Percentiles rank a stretch among this genome's conserved stretches.
Conservation (phyloP, 1,140 invertebrate genomes). For the Drosophila lini region DNA sequence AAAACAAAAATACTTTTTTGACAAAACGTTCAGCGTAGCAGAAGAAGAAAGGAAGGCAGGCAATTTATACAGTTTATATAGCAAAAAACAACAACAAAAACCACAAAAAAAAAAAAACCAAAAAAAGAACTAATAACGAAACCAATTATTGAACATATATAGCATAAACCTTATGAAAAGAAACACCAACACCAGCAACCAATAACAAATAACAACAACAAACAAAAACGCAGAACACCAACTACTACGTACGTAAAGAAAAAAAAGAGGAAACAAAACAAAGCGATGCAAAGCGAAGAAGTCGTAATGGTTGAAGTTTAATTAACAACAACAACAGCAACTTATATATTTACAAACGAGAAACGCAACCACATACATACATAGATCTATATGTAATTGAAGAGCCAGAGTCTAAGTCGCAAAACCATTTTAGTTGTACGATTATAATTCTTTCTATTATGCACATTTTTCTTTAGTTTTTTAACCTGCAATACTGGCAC, state of each 20-base stretch:
- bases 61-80: constrained; percentile 81
- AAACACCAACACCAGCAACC: constrained; percentile 21
- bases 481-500: neutral
- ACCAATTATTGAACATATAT: constrained; percentile 45
- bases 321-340: constrained; percentile 38
- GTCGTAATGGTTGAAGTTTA: constrained; percentile 20
- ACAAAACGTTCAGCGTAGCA: constrained; percentile 74
- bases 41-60: constrained; percentile 20
- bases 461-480: constrained; percentile 6
- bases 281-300: constrained; percentile 13
- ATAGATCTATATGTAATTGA: constrained; percentile 43
- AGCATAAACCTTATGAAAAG: constrained; percentile 32
- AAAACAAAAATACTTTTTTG: constrained; percentile 60
- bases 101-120: constrained; percentile 8
- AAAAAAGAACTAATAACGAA: constrained; percentile 35
- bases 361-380: constrained; percentile 12
- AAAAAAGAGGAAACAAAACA: constrained; percentile 16
- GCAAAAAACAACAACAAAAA: constrained; percentile 52
- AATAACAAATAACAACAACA: constrained; percentile 8
- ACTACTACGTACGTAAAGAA: constrained; percentile 62
- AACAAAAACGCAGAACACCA: constrained; percentile 58
- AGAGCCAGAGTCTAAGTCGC: constrained; percentile 37
- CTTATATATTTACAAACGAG: constrained; percentile 35
- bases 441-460: constrained; percentile 3
- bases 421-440: constrained; percentile 28